These are phyloP conservation scores for Ia io DNA, from an alignment of 2,113 vertebrate species.

Conservation along the genomic window DNA sequence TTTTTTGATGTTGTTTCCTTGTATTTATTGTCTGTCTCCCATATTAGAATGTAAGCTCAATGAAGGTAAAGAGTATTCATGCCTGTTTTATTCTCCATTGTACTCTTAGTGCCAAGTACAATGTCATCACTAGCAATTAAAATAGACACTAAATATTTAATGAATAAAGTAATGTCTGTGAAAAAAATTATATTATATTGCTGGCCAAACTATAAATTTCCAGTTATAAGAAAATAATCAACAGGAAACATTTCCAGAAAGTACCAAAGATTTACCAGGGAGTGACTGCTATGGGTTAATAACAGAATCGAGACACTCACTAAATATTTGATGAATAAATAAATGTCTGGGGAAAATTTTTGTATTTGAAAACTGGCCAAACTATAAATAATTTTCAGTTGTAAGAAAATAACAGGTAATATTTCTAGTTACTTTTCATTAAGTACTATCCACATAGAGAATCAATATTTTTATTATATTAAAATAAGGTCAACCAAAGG, in stretches of 20 bases:
- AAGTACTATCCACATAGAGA: not conserved
- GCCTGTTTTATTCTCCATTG: not conserved
- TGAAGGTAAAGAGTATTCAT: not conserved
- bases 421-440: not conserved
- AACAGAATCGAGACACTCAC: not conserved
- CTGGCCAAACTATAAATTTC: not conserved
- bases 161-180: not conserved
- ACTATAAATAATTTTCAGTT: no score
- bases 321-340: no score
- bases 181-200: not conserved
- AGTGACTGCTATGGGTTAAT: no score
- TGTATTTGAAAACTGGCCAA: no score
- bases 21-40: not conserved
- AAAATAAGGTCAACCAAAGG: conserved; percentile 2
- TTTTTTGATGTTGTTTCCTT: not conserved
- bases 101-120: not conserved
- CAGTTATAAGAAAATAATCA: conserved; percentile 5
- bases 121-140: not conserved
- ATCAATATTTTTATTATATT: not conserved
- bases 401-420: not conserved
- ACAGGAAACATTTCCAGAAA: not conserved
- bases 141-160: not conserved
- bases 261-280: no score
- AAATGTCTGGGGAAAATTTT: no score
- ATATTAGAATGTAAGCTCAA: not conserved